Evolutionary conservation across 2,113 vertebrate species (phyloP).

Genomic region (Microtus montanus): DNA sequence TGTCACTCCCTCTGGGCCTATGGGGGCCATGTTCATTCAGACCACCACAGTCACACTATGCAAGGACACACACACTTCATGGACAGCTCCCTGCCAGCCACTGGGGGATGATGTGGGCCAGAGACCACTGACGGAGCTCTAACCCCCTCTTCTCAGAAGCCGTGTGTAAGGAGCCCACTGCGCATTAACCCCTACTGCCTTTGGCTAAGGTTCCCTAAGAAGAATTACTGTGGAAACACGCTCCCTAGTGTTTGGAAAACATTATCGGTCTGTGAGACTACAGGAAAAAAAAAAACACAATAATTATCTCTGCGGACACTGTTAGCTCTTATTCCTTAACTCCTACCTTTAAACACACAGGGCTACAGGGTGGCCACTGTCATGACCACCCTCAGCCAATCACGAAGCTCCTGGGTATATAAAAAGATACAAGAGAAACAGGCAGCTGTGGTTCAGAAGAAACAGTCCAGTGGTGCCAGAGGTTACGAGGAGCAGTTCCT

Average conservation of each 20-base stretch:
- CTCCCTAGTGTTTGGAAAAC: background rate
- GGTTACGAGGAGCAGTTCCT: background rate
- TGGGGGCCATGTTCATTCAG: background rate
- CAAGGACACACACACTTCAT: background rate
- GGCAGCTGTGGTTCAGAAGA: background rate
- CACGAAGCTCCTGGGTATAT: rapidly evolving
- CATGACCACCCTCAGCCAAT: background rate
- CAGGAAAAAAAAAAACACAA: background rate
- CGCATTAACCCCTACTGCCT: background rate
- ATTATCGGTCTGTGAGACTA: background rate
- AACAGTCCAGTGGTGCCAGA: background rate
- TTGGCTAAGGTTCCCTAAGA: background rate
- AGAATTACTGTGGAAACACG: background rate
- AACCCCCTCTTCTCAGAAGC: background rate
- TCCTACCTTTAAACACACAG: conserved; percentile 44
- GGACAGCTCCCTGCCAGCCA: background rate
- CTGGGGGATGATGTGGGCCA: background rate
- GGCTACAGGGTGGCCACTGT: background rate
- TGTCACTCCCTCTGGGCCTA: background rate
- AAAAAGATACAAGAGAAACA: background rate
- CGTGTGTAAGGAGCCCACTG: background rate
- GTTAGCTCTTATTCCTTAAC: background rate
- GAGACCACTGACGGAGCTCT: background rate
- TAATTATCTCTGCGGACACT: conserved; percentile 22
- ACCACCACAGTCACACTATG: background rate